Conservation (phyloP, 2,888 invertebrate genomes). For the Strigamia transsilvanica region DNA sequence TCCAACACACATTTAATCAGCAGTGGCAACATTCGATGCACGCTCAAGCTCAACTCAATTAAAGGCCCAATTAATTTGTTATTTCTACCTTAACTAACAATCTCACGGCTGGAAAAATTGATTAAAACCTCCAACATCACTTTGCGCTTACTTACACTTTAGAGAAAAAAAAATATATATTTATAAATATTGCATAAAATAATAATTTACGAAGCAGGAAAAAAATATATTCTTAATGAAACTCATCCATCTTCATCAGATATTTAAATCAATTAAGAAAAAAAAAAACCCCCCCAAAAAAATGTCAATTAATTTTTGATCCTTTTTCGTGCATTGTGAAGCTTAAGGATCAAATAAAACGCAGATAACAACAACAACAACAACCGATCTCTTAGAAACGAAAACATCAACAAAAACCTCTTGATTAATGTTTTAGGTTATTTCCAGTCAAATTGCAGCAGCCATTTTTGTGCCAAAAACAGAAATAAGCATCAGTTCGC, state of each 20-base stretch:
- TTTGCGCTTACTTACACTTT: not conserved
- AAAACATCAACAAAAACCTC: not conserved
- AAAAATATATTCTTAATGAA: not conserved
- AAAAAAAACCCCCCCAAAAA: no score
- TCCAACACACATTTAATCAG: not conserved
- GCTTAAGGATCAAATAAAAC: no score
- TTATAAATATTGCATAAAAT: not conserved
- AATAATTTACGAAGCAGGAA: not conserved
- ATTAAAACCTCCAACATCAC: not conserved
- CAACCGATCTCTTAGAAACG: not conserved
- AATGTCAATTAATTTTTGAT: no score
- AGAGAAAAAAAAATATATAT: not conserved
- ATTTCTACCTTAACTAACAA: not conserved
- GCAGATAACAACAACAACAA: no score
- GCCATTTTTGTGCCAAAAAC: not conserved
- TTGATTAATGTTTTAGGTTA: not conserved
- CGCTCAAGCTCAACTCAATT: constrained; percentile 1
- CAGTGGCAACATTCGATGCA: constrained; percentile 10
- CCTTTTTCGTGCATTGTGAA: no score
- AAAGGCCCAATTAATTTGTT: constrained; percentile 3
- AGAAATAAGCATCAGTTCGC: no score
- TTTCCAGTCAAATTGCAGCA: not conserved
- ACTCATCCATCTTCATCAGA: not conserved
- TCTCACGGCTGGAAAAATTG: constrained; percentile 2
- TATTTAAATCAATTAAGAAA: no score